Evolutionary conservation across 2,113 vertebrate species (phyloP), one percentile per base, ranked within the genome.

Genomic region (Galbula dea): DNA sequence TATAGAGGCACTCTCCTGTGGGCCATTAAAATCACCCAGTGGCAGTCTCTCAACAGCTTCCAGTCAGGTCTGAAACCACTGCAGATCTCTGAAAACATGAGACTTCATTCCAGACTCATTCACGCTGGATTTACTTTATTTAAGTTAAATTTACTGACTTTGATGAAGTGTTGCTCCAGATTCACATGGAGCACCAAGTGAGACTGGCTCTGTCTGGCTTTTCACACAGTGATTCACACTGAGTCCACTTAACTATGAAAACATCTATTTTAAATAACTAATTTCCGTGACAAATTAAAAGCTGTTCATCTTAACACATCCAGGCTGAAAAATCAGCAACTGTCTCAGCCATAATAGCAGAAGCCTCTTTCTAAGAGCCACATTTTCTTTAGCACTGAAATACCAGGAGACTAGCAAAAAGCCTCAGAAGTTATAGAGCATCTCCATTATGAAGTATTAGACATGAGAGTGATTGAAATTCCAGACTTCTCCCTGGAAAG

Each of bases 231-330:
- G 63, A 75, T 15, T 65, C 77, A 68, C 16, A 18, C 16, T 69
- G 48, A 92, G 39, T 18, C 74, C 66, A 66, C 51, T 93, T 52
- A 74, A 30, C 66, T 59, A 91, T 65, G 69, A 91, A 83, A 83
- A 82, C 63, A 32, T 55, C 51, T 54, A 48, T 72, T 83, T 89
- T 68, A 87, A 81, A 86, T 61, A n/a, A 74, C 55, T 69, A 30
- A 94, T 91, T 87, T 91, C 41, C 88, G 57, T 48, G 27, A 88
- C 83, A 94, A 96, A 88, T 82, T 86, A 79, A 79, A 89, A 90
- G 79, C 73, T 83, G 71, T 51, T 88, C 30, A 37, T 63, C 2
- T 8, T 78, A 93, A 54, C 67, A 29, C 41, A 92, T 61, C 66
- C 63, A 89, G 72, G 32, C 8, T 84, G 43, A 57, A 95, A 90